Conservation (phyloP, 2,888 invertebrate genomes). For the Scrobipalpa costella region DNA sequence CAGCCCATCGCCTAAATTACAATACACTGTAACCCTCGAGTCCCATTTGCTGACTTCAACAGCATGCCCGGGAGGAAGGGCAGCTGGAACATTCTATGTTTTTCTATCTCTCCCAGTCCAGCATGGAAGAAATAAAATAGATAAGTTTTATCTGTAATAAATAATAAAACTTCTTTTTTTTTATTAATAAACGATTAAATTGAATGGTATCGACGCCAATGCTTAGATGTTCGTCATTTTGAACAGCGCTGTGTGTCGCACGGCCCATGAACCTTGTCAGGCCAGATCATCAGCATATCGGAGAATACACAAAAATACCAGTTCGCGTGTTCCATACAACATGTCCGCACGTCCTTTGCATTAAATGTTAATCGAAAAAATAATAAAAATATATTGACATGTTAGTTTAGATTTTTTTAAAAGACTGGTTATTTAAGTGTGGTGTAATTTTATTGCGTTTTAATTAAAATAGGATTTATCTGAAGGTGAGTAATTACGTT, state of each 20-base stretch:
- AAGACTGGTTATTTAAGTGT: constrained; percentile 3
- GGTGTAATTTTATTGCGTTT: neutral
- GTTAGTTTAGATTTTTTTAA: neutral
- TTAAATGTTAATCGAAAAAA: neutral
- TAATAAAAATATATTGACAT: neutral
- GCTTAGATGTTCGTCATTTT: neutral
- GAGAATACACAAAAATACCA: constrained; percentile 5
- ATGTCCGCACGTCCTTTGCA: neutral
- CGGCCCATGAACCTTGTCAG: constrained; percentile 5
- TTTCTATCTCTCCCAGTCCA: no score
- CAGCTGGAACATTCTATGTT: no score
- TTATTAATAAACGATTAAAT: neutral
- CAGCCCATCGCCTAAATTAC: no score
- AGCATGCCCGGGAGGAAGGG: no score
- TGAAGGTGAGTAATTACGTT: neutral
- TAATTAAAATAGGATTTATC: neutral
- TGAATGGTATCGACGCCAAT: no score
- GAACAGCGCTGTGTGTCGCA: neutral
- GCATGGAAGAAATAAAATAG: no score
- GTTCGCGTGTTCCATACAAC: neutral
- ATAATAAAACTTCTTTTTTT: no score
- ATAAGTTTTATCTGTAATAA: no score
- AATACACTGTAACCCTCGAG: no score
- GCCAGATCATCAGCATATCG: constrained; percentile 4
- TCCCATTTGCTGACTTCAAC: no score